phyloP scores from a whole-genome alignment of 92 coral and sea anemone genomes.

The Montipora capitata region DNA sequence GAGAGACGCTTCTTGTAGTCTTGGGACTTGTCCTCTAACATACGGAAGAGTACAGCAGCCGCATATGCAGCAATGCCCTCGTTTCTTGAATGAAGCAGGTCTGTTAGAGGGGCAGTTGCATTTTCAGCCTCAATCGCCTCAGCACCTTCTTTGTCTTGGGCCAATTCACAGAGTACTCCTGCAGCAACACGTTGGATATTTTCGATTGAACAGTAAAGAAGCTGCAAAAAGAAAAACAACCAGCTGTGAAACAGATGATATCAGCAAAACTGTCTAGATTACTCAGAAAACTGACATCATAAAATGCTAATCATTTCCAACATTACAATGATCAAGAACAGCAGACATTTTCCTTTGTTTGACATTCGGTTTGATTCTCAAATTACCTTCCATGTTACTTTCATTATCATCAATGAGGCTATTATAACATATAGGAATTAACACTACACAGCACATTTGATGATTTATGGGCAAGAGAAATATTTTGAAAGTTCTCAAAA shows the following conservation, averaged over 20 bases:
- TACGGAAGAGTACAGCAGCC: constrained; percentile 98
- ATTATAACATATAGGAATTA: no score
- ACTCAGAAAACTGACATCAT: no score
- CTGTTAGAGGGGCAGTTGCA: constrained; percentile 94
- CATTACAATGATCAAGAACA: no score
- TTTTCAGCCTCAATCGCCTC: constrained; percentile 93
- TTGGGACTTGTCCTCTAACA: constrained; percentile 97
- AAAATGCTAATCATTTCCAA: no score
- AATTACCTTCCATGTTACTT: no score
- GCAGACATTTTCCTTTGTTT: no score
- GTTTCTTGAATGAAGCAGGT: constrained; percentile 93
- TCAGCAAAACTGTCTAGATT: no score
- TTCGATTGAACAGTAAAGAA: constrained; percentile 93
- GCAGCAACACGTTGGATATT: constrained; percentile 99
- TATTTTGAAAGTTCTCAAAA: no score
- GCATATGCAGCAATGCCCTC: constrained; percentile 99
- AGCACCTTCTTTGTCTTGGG: constrained; percentile 99
- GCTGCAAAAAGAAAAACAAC: constrained; percentile 40
- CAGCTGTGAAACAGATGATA: not conserved
- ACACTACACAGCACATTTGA: no score
- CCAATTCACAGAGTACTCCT: constrained; percentile 96
- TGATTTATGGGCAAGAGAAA: no score
- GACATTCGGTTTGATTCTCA: no score
- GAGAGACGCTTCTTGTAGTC: constrained; percentile 98
- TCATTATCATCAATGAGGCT: no score